Base-by-base conservation (phyloP, 2,113 vertebrate species). In the Phrynosoma platyrhinos region DNA sequence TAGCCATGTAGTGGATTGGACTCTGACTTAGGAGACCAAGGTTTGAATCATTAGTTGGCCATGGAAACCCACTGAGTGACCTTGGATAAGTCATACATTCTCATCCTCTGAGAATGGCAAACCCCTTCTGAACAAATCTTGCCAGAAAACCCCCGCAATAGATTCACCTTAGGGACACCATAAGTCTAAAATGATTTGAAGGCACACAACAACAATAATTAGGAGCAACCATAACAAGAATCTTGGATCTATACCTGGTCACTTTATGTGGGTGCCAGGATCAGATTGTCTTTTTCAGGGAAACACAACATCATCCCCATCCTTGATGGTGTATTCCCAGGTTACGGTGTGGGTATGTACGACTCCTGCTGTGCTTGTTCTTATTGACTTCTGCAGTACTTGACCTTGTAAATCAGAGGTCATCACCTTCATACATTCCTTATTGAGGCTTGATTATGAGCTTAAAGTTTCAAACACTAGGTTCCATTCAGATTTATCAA, bases 401-500 rank as follows among this genome's bases (percentile, higher is more conserved):
- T 76, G 10, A 4, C 83, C 85, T 84, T 69, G 66, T 84, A 87
- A 89, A 82, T 85, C 66, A 14, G 30, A 90, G 66, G 30, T 74
- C 13, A 84, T 42, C 82, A 64, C 55, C 88, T 88, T 83, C 80
- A 88, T 83, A 69, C 87, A 88, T 88, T 83, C 74, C 79, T 88
- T 21, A 5, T 74, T 91, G 89, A 16, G 78, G 89, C 86, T 87
- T 91, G 75, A 58, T 27, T 68, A n/a, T 36, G 79, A 88, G 42
- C 84, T 87, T 79, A 89, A 93, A 84, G 89, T 89, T 85, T 36
- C 82, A 85, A 53, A 74, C 14, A 71, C 79, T 20, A 5, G 53
- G 27, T 78, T 68, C 74, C 80, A 83, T 21, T n/a, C 36, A 36
- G 36, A 36, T 36, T 36, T 36, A 36, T 36, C 36, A 36, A 36